phyloP scores from a whole-genome alignment of 2,113 vertebrate genomes.

The Chiloscyllium plagiosum region DNA sequence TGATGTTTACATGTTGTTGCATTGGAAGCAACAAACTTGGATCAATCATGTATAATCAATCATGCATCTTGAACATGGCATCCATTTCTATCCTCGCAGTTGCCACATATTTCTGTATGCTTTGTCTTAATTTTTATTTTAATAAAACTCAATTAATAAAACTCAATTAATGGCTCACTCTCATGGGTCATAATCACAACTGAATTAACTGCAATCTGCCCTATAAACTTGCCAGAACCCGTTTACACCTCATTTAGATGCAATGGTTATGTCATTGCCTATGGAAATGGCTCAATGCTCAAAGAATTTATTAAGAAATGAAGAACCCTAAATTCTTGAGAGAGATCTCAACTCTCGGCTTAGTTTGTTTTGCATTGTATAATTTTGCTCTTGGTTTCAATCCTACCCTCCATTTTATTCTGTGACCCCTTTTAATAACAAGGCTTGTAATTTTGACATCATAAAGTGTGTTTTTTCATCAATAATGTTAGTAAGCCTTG shows the following conservation, averaged over 20 bases:
- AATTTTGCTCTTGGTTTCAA: background rate
- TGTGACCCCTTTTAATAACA: background rate
- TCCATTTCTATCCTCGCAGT: background rate
- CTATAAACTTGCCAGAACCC: background rate
- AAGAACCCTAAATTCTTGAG: background rate
- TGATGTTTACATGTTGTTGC: no score
- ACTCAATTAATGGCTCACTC: background rate
- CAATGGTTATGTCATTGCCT: background rate
- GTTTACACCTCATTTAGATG: constrained; percentile 17
- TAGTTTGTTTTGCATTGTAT: background rate
- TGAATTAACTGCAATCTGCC: background rate
- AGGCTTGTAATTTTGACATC: background rate
- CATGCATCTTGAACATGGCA: no score
- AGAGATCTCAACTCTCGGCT: background rate
- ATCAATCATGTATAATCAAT: no score
- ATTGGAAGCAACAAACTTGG: no score
- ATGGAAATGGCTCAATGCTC: background rate
- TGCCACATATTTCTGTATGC: background rate
- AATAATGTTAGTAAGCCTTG: background rate
- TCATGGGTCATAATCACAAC: background rate
- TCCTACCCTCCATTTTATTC: background rate
- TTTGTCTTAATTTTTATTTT: background rate
- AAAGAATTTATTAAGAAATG: background rate
- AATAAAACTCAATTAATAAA: constrained; percentile 7
- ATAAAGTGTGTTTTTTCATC: background rate